Percentiles rank a stretch among this genome's conserved stretches.
These are phyloP conservation scores for Cheilinus undulatus DNA, from an alignment of 2,113 vertebrate genomes.

Conservation along the genomic window DNA sequence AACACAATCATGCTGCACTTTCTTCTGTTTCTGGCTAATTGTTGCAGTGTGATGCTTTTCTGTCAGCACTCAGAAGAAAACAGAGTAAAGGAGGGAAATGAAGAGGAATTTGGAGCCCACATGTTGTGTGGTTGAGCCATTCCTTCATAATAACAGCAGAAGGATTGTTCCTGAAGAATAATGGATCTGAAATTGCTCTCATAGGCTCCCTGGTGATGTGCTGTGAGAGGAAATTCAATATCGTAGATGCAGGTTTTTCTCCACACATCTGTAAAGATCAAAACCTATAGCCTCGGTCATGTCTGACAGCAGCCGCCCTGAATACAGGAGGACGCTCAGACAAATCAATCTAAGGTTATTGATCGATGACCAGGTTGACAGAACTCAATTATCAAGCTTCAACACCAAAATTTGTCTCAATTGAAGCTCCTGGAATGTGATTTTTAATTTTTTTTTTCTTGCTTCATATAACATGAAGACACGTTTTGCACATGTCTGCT, in stretches of 20 bases:
- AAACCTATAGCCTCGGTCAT: background rate
- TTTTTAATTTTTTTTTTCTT: no score
- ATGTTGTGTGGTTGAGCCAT: background rate
- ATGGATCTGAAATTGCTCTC: constrained; percentile 6
- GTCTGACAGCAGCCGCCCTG: background rate
- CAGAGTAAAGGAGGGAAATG: background rate
- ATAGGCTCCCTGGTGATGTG: background rate
- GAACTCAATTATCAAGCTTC: no score
- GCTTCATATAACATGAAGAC: no score
- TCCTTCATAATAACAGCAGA: background rate
- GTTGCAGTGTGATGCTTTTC: background rate
- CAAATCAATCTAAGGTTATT: no score
- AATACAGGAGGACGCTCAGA: background rate
- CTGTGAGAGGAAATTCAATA: constrained; percentile 7
- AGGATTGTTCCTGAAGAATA: constrained; percentile 24
- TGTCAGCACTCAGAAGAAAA: background rate
- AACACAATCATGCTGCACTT: constrained; percentile 26
- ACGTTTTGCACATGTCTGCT: no score
- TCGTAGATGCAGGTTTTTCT: background rate
- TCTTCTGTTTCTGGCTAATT: background rate
- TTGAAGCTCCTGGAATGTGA: background rate
- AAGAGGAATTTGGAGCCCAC: background rate
- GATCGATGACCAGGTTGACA: no score
- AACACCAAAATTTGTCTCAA: no score
- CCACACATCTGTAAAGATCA: background rate